Evolutionary conservation across 2,888 invertebrate species (phyloP).

Genomic region (Philaethria dido): DNA sequence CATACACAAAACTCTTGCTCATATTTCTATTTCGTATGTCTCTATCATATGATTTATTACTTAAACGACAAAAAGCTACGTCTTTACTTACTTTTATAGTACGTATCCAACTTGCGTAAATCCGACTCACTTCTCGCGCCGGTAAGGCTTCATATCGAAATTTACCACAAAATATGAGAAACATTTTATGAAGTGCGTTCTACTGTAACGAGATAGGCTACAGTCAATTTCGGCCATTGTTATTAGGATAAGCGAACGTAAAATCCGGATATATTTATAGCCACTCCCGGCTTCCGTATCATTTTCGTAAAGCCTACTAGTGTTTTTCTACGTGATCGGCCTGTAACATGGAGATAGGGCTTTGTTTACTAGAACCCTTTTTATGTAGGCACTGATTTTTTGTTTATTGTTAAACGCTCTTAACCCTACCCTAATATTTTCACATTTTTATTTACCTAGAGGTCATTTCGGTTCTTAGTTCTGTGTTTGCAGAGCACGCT

Average conservation of each 20-base stretch:
- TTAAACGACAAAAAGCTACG: slow-evolving; percentile 35
- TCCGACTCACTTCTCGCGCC: slow-evolving; percentile 46
- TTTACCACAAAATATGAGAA: slow-evolving; percentile 51
- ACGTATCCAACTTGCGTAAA: slow-evolving; percentile 43
- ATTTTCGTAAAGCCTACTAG: slow-evolving; percentile 46
- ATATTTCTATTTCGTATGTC: slow-evolving; percentile 6
- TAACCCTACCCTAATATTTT: slow-evolving; percentile 21
- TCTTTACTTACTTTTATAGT: slow-evolving; percentile 35
- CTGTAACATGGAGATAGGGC: slow-evolving; percentile 43
- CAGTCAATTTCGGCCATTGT: slow-evolving; percentile 55
- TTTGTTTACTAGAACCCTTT: slow-evolving; percentile 40
- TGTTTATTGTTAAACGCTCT: slow-evolving; percentile 35
- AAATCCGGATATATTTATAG: slow-evolving; percentile 55
- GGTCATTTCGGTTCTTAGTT: not conserved
- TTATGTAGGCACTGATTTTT: slow-evolving; percentile 36
- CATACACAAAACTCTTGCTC: not conserved
- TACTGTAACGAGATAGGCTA: slow-evolving; percentile 56
- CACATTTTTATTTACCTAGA: slow-evolving; percentile 10
- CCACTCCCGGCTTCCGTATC: slow-evolving; percentile 46
- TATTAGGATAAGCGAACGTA: slow-evolving; percentile 54
- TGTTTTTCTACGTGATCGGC: slow-evolving; percentile 47
- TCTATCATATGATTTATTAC: slow-evolving; percentile 8
- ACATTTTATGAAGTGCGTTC: slow-evolving; percentile 56
- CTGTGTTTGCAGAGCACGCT: slow-evolving; percentile 11
- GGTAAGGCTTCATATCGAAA: slow-evolving; percentile 49